Conservation (phyloP, 2,797 vertebrate genomes). For the Lemur catta region DNA sequence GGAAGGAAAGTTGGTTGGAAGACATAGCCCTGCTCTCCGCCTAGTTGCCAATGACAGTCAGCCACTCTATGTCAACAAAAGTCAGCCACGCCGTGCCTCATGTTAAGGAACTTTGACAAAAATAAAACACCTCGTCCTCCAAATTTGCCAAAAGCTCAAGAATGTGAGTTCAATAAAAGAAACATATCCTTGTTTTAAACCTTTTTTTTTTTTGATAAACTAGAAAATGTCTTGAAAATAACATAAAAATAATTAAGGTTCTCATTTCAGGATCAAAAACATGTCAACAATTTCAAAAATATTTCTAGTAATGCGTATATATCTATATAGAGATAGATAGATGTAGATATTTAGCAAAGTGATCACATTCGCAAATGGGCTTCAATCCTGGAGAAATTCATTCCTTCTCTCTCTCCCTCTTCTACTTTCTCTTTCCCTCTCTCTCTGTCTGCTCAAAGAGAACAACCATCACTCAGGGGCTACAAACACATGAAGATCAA, state of each 20-base stretch:
- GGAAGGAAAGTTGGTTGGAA: background rate
- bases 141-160: background rate
- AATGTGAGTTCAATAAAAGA: background rate
- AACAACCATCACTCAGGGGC: background rate
- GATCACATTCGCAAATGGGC: background rate
- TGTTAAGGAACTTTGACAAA: background rate
- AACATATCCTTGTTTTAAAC: background rate
- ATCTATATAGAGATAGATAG: no score
- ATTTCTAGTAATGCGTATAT: background rate
- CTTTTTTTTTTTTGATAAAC: background rate
- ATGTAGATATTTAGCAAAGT: background rate
- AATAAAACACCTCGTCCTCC: background rate
- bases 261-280: background rate
- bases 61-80: background rate
- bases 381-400: background rate
- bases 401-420: background rate
- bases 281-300: background rate
- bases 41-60: background rate
- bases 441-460: background rate
- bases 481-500: background rate
- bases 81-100: background rate
- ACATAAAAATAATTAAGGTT: background rate
- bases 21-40: background rate
- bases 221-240: background rate
- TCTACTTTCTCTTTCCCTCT: background rate